A percentile compares a stretch with the other conserved stretches of the same genome.
These are phyloP conservation scores for Trichogramma dendrolimi DNA, from an alignment of 2,888 invertebrate species.

Conservation along the genomic window DNA sequence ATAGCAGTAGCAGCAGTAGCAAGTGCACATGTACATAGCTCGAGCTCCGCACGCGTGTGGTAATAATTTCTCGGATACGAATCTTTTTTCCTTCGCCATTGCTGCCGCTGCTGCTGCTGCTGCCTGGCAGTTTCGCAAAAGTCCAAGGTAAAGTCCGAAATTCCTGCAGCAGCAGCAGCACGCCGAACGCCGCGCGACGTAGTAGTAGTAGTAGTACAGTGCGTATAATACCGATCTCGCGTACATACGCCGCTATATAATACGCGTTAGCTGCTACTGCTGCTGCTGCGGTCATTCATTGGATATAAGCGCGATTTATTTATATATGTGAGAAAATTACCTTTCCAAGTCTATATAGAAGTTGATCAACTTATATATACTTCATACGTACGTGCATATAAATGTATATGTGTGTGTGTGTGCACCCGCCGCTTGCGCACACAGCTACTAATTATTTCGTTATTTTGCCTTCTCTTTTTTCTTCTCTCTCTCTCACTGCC, in stretches of 20 bases:
- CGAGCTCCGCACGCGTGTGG: constrained; percentile 12
- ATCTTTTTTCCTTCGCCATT: constrained; percentile 4
- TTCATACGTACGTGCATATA: too few species aligned
- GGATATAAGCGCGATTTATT: too few species aligned
- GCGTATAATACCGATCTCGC: too few species aligned
- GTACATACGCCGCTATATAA: not conserved
- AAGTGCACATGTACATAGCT: not conserved
- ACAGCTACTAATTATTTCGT: constrained; percentile 13
- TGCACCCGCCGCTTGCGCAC: not conserved
- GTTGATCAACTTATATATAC: constrained; percentile 2
- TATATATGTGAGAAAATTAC: constrained; percentile 11
- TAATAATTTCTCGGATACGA: constrained; percentile 19
- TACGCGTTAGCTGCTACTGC: constrained; percentile 6
- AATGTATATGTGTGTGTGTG: too few species aligned
- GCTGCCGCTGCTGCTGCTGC: not conserved
- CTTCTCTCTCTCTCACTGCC: too few species aligned
- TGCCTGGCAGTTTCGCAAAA: constrained; percentile 22
- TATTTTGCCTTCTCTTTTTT: not conserved
- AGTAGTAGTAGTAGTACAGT: too few species aligned
- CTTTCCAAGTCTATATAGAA: constrained; percentile 17
- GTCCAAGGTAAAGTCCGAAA: constrained; percentile 28
- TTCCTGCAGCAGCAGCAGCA: constrained; percentile 7
- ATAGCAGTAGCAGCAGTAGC: not conserved
- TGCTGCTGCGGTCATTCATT: not conserved
- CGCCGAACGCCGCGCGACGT: too few species aligned